phyloP scores from a whole-genome alignment of 1,140 invertebrate species.

The Armadillidium nasatum region DNA sequence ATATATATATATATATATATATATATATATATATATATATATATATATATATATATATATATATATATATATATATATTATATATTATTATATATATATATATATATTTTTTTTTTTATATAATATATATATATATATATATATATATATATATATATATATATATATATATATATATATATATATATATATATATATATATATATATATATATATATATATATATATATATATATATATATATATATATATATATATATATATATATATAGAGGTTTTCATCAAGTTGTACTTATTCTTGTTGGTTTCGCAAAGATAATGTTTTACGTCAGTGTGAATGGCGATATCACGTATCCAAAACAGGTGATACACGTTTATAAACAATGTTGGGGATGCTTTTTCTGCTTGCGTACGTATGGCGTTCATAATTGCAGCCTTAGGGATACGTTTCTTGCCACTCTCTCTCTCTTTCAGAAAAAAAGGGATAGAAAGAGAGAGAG shows the following conservation, averaged over 20 bases:
- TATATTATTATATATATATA: conserved; percentile 15
- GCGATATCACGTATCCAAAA: no score
- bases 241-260: conserved; percentile 15
- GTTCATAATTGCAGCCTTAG: no score
- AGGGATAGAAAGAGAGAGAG: no score
- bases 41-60: conserved; percentile 3
- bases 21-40: conserved; percentile 8
- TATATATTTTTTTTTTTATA: no score
- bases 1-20: conserved; percentile 6
- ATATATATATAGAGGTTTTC: conserved; percentile 12
- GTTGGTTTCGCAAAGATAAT: no score
- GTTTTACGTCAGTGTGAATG: no score
- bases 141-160: background rate
- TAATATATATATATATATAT: conserved; percentile 1
- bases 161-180: conserved; percentile 9
- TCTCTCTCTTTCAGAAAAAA: no score
- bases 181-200: conserved; percentile 2
- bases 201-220: conserved; percentile 9
- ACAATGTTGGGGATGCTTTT: no score
- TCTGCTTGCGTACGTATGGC: no score
- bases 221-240: conserved; percentile 15
- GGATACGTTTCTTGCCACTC: no score
- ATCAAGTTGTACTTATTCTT: background rate
- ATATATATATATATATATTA: conserved; percentile 15
- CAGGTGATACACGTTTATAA: no score